Conservation (phyloP, 2,797 vertebrate genomes). For the Eupleurogrammus muticus region DNA sequence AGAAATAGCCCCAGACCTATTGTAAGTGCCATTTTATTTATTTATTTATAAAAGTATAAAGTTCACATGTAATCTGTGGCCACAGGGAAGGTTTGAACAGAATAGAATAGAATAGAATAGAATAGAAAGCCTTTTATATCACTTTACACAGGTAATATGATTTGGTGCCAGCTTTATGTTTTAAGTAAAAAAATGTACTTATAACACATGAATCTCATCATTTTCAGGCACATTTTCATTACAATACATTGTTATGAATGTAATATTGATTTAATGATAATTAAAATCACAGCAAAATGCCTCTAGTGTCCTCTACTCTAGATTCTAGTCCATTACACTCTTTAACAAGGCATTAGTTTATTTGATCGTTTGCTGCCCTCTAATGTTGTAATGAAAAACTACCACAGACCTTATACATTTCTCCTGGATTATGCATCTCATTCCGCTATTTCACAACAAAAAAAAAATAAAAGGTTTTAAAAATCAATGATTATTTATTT, state of each 20-base stretch:
- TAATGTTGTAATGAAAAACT: slow-evolving; percentile 38
- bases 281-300: not conserved
- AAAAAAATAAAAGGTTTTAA: not conserved
- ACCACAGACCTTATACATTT: not conserved
- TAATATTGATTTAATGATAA: not conserved
- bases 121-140: too few species aligned
- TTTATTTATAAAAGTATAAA: not conserved
- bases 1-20: not conserved
- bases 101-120: too few species aligned
- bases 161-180: too few species aligned
- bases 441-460: not conserved
- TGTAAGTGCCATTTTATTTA: not conserved
- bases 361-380: slow-evolving; percentile 52
- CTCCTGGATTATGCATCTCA: too few species aligned
- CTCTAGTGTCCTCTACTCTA: too few species aligned
- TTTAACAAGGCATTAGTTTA: not conserved
- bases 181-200: too few species aligned
- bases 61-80: not conserved
- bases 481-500: not conserved
- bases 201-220: too few species aligned
- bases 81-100: not conserved
- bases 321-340: not conserved
- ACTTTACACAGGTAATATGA: too few species aligned
- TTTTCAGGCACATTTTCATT: not conserved
- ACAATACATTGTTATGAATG: not conserved